Evolutionary conservation across 23 tunicate genomes (phyloP).

Genomic region (Ascidia mentula): DNA sequence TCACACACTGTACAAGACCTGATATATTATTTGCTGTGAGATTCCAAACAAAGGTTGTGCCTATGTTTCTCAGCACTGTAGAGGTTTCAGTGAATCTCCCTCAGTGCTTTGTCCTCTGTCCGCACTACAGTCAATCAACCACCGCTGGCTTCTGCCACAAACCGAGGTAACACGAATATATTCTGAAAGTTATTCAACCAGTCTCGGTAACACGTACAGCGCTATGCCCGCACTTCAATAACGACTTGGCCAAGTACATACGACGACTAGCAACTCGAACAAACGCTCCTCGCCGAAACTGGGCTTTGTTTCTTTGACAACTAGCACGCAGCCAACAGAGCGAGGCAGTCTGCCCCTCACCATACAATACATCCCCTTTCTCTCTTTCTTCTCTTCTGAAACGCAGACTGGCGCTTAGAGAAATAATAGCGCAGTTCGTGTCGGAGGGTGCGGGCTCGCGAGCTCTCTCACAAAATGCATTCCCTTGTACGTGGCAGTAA

Average conservation of each 20-base stretch:
- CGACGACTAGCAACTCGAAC: neutral
- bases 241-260: conserved; percentile 10
- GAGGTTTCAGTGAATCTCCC: no score
- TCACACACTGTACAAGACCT: no score
- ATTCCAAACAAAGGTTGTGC: no score
- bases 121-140: neutral
- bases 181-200: no score
- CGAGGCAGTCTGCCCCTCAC: neutral
- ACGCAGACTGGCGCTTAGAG: neutral
- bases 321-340: neutral
- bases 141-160: no score
- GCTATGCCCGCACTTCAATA: no score
- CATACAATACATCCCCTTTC: neutral
- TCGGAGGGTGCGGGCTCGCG: no score
- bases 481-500: no score
- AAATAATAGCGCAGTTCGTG: neutral
- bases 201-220: neutral
- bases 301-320: neutral
- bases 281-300: neutral
- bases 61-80: no score
- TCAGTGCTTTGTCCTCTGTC: neutral
- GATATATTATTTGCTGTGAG: no score
- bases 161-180: no score
- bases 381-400: neutral
- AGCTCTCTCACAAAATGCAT: no score